A percentile compares a stretch with the other conserved stretches of the same genome.
Evolutionary conservation across 1,140 invertebrate species (phyloP).

Genomic region (Drosophila nikananu): DNA sequence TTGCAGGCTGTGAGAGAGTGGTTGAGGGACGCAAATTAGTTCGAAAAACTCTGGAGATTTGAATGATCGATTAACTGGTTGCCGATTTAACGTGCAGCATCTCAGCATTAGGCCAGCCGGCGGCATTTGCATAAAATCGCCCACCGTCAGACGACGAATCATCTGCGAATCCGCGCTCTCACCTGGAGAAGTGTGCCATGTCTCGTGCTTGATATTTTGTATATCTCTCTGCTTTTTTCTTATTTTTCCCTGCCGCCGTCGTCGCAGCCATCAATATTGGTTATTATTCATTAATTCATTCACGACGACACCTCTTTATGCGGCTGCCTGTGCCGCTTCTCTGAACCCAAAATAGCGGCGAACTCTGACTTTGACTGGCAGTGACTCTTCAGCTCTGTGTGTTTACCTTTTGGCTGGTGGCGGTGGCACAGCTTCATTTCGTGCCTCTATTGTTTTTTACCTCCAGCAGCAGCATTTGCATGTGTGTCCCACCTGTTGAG

Average conservation of each 20-base stretch:
- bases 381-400: slow-evolving; percentile 39
- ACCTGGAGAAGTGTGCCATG: slow-evolving; percentile 56
- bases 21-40: slow-evolving; percentile 38
- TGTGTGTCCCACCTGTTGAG: slow-evolving; percentile 37
- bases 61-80: slow-evolving; percentile 72
- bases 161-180: slow-evolving; percentile 46
- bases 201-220: slow-evolving; percentile 21
- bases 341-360: slow-evolving; percentile 56
- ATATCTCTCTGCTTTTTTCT: slow-evolving; percentile 19
- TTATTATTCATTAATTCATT: slow-evolving; percentile 77
- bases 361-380: slow-evolving; percentile 65
- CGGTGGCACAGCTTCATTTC: slow-evolving; percentile 23
- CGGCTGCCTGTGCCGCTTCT: slow-evolving; percentile 3
- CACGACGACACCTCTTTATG: slow-evolving; percentile 71
- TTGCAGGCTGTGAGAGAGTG: slow-evolving; percentile 17
- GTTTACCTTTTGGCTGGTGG: slow-evolving; percentile 30
- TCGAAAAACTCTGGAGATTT: slow-evolving; percentile 27
- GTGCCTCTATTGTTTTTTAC: slow-evolving; percentile 51
- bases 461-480: slow-evolving; percentile 33
- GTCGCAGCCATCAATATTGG: slow-evolving; percentile 52
- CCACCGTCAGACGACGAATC: slow-evolving; percentile 62
- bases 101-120: slow-evolving; percentile 6
- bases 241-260: slow-evolving; percentile 21
- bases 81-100: slow-evolving; percentile 58
- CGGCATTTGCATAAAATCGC: slow-evolving; percentile 70